These are phyloP conservation scores for Rattus norvegicus DNA, from an alignment of 2,113 vertebrate genomes.

Conservation along the genomic window GRCr8 NC_086037.1:48509501-48510000, in stretches of 20 bases:
- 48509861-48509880: background rate
- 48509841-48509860: background rate
- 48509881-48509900: background rate
- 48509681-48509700: background rate
- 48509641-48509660: background rate
- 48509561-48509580: constrained; percentile 5
- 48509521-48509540: background rate
- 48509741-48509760: background rate
- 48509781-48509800: constrained; percentile 31
- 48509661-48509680: background rate
- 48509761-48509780: constrained; percentile 38
- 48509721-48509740: background rate
- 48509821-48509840: background rate
- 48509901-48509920: background rate
- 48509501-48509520: constrained; percentile 22
- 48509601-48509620: background rate
- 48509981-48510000: background rate
- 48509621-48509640: background rate
- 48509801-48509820: background rate
- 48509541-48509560: background rate
- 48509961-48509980: background rate
- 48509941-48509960: background rate
- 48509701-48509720: background rate
- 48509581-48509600: background rate
- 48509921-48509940: background rate